A percentile compares a stretch with the other conserved stretches of the same genome.
phyloP scores from a whole-genome alignment of 2,888 invertebrate species.

The Polymixis lichenea region DNA sequence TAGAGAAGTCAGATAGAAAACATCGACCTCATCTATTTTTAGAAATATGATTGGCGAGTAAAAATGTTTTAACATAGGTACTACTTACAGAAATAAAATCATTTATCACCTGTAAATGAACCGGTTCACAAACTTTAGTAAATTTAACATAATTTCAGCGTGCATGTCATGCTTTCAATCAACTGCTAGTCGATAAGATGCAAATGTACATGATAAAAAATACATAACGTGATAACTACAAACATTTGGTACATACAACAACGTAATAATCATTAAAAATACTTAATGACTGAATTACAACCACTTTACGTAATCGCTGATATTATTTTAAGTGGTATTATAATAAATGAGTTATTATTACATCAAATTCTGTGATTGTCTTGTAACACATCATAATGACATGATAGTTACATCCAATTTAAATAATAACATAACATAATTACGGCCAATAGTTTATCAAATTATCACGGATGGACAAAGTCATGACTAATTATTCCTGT shows the following conservation, averaged over 20 bases:
- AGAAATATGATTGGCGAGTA: too few relatives aligned
- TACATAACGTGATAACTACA: not conserved
- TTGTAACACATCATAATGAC: slow-evolving; percentile 10
- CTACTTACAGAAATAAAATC: too few relatives aligned
- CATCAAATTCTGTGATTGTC: slow-evolving; percentile 16
- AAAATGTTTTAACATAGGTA: too few relatives aligned
- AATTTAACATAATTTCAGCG: not conserved
- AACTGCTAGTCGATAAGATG: too few relatives aligned
- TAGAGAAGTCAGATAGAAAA: too few relatives aligned
- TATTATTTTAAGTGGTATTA: slow-evolving; percentile 12
- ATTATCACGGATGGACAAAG: slow-evolving; percentile 8
- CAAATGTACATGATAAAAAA: not conserved
- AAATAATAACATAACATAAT: slow-evolving; percentile 6
- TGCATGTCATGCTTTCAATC: too few relatives aligned
- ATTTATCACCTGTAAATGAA: not conserved
- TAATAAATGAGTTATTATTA: not conserved
- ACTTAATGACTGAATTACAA: not conserved
- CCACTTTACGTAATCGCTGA: slow-evolving; percentile 3
- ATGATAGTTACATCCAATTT: slow-evolving; percentile 4
- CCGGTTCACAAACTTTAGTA: not conserved
- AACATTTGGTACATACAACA: not conserved
- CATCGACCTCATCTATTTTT: too few relatives aligned
- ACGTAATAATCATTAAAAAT: slow-evolving; percentile 14
- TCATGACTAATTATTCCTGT: too few relatives aligned
- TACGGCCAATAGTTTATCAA: slow-evolving; percentile 27